Conservation (phyloP, 2,113 vertebrate genomes). For the Pipra filicauda region DNA sequence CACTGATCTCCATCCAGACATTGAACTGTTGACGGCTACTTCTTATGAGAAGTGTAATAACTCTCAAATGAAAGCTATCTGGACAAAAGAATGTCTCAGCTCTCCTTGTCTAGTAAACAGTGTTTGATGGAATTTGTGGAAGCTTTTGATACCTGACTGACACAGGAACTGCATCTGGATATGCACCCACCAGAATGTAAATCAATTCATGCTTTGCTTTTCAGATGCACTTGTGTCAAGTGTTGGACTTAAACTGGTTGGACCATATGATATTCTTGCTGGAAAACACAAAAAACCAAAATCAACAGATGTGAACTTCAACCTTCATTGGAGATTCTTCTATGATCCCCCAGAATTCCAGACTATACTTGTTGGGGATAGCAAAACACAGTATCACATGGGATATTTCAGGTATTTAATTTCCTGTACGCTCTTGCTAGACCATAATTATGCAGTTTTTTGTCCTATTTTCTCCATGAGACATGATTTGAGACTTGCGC, state of each 20-base stretch:
- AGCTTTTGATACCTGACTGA: background rate
- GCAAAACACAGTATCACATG: constrained; percentile 87
- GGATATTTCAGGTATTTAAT: constrained; percentile 92
- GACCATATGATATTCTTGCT: constrained; percentile 92
- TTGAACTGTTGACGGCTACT: background rate
- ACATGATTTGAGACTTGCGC: background rate
- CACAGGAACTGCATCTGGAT: background rate
- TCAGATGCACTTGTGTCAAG: constrained; percentile 83
- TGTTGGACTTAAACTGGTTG: constrained; percentile 88
- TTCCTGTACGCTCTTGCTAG: background rate
- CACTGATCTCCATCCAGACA: accelerated
- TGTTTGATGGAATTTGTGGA: background rate
- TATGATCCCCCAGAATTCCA: constrained; percentile 98
- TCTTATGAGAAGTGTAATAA: background rate
- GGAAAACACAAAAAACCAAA: constrained; percentile 83
- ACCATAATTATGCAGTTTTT: background rate
- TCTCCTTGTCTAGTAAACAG: background rate
- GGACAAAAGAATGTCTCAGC: background rate
- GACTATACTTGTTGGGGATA: constrained; percentile 84
- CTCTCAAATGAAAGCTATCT: background rate
- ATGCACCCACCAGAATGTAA: background rate
- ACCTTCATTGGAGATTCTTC: constrained; percentile 93
- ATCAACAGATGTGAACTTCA: constrained; percentile 78
- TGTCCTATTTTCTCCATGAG: background rate
- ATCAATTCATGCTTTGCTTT: background rate